Evolutionary conservation across 2,888 invertebrate species (phyloP), one percentile per base, ranked within the genome.

Genomic region (Himalopsyche anomala): DNA sequence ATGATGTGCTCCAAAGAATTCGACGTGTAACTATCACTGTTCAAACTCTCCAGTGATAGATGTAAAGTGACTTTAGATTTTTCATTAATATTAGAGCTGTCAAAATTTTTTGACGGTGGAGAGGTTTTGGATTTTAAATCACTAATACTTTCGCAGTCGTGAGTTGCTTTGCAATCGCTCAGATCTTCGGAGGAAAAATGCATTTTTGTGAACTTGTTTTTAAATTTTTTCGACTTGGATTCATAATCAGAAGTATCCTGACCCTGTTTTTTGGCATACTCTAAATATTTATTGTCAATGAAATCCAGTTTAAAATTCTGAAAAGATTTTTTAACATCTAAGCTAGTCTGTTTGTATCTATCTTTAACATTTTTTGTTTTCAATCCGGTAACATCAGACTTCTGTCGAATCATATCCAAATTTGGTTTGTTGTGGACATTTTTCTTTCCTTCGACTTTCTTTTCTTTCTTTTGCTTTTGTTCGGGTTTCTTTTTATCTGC

Each of bases 351-450:
- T n/a, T 86, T 85, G 15, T 74, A 40, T 42, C 91, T 91, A 79
- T 92, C 85, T 0, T 91, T 91, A 0, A 91, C 92, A 12, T 79
- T 83, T 88, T 88, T 87, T 89, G 92, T 93, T 90, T 93, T 94
- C 0, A 95, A 90, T 0, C 95, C 94, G 0, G 95, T 95, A 0
- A 95, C 92, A 89, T 95, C 95, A 0, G 95, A 95, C 89, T 95
- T 95, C 89, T 95, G 95, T 1, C 95, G 90, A 9, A 93, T 92
- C 90, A 93, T 93, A 0, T 92, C 90, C 4, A 91, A 80, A 45
- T 82, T 86, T 2, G 56, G 15, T 81, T 82, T 83, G 38, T 83
- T 51, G n/a, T 83, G 81, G 4, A 56, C 19, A 12, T 15, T 82
- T 79, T 84, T 89, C 45, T 89, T 88, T 12, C 80, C 17, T 80